phyloP scores from a whole-genome alignment of 2,113 vertebrate species.

The Spilogale gracilis region DNA sequence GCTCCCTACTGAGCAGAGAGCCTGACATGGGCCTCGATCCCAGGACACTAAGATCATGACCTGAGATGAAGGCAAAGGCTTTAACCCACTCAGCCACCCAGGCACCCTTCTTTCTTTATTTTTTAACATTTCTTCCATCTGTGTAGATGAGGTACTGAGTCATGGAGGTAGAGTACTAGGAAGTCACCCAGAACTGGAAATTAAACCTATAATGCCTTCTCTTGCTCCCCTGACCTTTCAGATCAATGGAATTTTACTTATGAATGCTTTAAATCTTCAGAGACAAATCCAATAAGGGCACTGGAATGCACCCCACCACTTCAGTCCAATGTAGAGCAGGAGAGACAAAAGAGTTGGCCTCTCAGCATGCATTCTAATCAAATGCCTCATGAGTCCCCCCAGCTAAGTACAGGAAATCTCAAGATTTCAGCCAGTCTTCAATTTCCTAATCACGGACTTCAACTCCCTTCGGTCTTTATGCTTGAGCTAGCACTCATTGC shows the following conservation, averaged over 20 bases:
- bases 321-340: background rate
- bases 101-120: too few relatives aligned
- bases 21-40: too few relatives aligned
- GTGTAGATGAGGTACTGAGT: background rate
- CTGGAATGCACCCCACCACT: constrained; percentile 65
- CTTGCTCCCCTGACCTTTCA: constrained; percentile 63
- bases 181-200: constrained; percentile 64
- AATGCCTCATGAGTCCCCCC: constrained; percentile 20
- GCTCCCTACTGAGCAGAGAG: too few relatives aligned
- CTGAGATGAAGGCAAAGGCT: too few relatives aligned
- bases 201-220: constrained; percentile 61
- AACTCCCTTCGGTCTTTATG: constrained; percentile 64
- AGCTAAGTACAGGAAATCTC: constrained; percentile 75
- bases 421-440: constrained; percentile 71
- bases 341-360: constrained; percentile 70
- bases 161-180: background rate
- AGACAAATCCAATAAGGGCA: constrained; percentile 66
- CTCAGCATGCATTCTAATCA: constrained; percentile 57
- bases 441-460: constrained; percentile 72
- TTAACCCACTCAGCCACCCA: too few relatives aligned
- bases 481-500: constrained; percentile 36
- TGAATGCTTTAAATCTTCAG: constrained; percentile 73
- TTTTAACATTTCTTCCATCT: background rate
- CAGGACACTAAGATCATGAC: too few relatives aligned
- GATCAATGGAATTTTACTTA: constrained; percentile 78